Evolutionary conservation across 23 tunicate species (phyloP).

Genomic region (Phallusia fumigata): DNA sequence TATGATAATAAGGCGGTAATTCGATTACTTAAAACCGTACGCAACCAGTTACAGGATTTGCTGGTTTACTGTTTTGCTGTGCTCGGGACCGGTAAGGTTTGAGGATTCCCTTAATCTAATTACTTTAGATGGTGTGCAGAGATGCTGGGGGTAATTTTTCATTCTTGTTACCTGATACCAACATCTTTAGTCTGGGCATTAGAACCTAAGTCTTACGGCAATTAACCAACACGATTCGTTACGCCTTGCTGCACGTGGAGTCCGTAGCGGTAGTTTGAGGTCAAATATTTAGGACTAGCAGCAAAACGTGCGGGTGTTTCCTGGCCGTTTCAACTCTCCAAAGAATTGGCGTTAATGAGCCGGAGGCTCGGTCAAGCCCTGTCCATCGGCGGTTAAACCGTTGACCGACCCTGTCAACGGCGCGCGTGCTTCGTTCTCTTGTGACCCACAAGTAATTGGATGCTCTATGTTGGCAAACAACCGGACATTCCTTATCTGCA

Average conservation of each 20-base stretch:
- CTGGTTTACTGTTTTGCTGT: no score
- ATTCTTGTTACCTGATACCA: neutral
- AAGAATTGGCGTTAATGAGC: conserved; percentile 9
- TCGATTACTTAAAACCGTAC: no score
- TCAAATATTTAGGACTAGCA: neutral
- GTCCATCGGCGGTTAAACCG: neutral
- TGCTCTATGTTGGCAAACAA: conserved; percentile 10
- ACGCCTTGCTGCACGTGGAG: neutral
- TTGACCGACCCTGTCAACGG: neutral
- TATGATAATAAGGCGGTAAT: no score
- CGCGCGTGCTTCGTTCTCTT: neutral
- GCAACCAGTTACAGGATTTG: no score
- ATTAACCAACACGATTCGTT: neutral
- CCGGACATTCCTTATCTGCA: conserved; percentile 3
- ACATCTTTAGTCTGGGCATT: neutral
- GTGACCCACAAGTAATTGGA: conserved; percentile 3
- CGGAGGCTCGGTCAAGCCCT: conserved; percentile 1
- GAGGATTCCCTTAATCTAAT: neutral
- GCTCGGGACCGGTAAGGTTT: no score
- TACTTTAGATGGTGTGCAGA: neutral
- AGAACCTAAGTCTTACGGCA: neutral
- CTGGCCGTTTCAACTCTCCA: neutral
- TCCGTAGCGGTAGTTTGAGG: neutral
- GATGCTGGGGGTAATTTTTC: neutral
- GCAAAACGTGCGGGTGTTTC: neutral